Base-by-base conservation (phyloP, 1,140 invertebrate species). In the Nautilus pompilius region DNA sequence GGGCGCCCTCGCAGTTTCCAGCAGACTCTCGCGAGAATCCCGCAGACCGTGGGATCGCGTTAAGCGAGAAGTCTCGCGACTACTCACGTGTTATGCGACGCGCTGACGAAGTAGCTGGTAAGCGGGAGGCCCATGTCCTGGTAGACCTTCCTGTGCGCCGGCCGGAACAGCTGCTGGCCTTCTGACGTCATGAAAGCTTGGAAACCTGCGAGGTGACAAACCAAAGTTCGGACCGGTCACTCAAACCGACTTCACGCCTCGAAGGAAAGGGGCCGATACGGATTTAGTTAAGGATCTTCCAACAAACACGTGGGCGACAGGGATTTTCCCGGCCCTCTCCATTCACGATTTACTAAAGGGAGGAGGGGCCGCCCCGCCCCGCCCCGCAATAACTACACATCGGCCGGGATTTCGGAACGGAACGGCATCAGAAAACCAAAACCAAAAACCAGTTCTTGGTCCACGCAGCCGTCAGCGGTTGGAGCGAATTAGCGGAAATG, bases 81-180 rank as follows among this genome's bases (percentile, higher is more conserved):
- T 46, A 53, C 80, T 62, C 74, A 85, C 85, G 88, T 88, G 74
- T 90, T 89, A 74, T 89, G 87, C 3, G 88, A 89, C 3, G 88
- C 86, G 13, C 85, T 83, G 32, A 90, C 87, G 73, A 84, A 90
- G 74, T 90, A 90, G 69, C 88, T 80, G 20, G 80, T 74, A 34
- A 90, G 77, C 0, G 89, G 89, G 62, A 83, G 82, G 1, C 67
- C 84, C 88, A 89, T 89, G 69, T 89, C 87, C 67, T 88, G 86
- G 65, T 85, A 85, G 0, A 89, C 82, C 10, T 68, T 68, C 17
- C 70, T 66, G 61, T 86, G 84, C 26, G 69, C 63, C n/a, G 82
- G 79, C 66, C 86, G 85, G 66, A 88, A 87, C 29, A 88, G 72
- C 58, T 84, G 81, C 69, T 86, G 85, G 59, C 84, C 79, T 48